Evolutionary conservation across 2,113 vertebrate species (phyloP), one percentile per base, ranked within the genome.

Genomic region (Eurypyga helias): DNA sequence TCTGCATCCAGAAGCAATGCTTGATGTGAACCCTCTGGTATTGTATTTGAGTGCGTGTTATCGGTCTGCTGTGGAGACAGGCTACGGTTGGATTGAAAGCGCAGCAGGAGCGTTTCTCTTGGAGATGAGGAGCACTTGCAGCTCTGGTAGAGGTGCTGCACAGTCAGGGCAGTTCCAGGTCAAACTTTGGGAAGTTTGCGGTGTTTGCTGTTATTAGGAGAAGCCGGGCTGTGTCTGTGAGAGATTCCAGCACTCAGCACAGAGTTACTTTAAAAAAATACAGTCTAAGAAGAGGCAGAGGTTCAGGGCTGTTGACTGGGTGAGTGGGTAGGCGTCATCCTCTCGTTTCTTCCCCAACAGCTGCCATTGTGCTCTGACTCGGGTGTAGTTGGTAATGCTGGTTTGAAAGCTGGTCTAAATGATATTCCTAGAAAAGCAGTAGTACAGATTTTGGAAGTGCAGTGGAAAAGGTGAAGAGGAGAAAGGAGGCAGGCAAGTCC

Each of bases 331-430:
- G 10, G 5, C 25, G 29, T 13, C 83, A 41, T 24, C 48, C 57
- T 41, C 70, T 86, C 13, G 1, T 4, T 57, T 26, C 23, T 45
- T 72, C n/a, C 54, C 62, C 19, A 54, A 3, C 18, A 43, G 52
- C 78, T 51, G 64, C 90, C 69, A 8, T 8, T 13, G 1, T 14
- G 17, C 16, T 51, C 66, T 69, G 43, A 3, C 23, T 18, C 29
- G 9, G 57, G 26, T 24, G n/a, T 0, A 26, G 66, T 0, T 25
- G 52, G 4, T 7, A 55, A 3, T 2, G 8, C 28, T 46, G 62
- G 48, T 31, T 57, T 77, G 38, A 49, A 9, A 36, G 54, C 12
- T 20, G 24, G 4, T 2, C 52, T 7, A 14, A 46, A 43, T 6
- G 61, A 41, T 9, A 8, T 0, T 16, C n/a, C 17, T 12, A 10